Conservation (phyloP, 2,888 invertebrate species). For the Caprella mutica region DNA sequence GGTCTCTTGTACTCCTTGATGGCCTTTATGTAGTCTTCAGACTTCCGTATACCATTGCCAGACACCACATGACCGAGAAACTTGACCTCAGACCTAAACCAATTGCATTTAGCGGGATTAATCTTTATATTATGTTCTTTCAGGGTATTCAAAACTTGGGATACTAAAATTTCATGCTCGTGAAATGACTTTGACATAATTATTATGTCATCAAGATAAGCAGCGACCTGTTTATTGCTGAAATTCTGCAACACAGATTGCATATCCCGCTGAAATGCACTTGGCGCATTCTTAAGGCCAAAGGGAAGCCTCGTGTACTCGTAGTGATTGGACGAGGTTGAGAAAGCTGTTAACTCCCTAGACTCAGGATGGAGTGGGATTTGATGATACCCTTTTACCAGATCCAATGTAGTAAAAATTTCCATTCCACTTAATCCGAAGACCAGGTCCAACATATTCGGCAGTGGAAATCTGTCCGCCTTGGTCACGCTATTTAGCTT, state of each 20-base stretch:
- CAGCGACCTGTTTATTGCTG: background rate
- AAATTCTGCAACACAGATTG: background rate
- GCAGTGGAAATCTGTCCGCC: background rate
- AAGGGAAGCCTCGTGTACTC: background rate
- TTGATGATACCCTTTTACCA: background rate
- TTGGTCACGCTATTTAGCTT: background rate
- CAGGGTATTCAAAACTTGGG: background rate
- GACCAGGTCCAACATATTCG: background rate
- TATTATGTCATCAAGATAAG: constrained; percentile 1
- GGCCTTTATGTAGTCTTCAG: background rate
- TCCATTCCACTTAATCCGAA: background rate
- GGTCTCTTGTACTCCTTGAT: background rate
- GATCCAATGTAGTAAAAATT: background rate
- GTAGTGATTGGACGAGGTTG: background rate
- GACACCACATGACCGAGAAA: background rate
- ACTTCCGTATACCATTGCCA: background rate
- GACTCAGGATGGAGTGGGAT: background rate
- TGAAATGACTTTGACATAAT: background rate
- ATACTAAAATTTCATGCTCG: background rate
- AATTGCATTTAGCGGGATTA: background rate
- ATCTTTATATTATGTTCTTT: background rate
- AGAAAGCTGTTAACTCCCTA: constrained; percentile 1
- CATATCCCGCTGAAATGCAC: background rate
- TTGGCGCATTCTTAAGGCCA: background rate
- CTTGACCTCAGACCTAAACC: background rate